These are phyloP conservation scores for Acanthurus leucopareius DNA, from an alignment of 2,797 vertebrate species.

Conservation along the genomic window DNA sequence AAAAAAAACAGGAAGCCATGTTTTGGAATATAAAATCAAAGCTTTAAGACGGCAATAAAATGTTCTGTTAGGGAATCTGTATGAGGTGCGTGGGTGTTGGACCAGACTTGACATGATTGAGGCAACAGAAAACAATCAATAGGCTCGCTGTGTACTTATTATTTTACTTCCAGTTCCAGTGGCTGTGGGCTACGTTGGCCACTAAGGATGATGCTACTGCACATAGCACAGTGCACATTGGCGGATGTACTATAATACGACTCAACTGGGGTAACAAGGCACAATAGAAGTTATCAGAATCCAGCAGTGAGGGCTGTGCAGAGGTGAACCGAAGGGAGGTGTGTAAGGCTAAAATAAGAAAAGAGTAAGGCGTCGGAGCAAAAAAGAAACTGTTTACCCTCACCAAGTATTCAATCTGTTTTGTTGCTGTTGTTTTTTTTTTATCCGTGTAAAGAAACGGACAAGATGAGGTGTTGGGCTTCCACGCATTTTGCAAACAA, in stretches of 20 bases:
- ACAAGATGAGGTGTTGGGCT: conserved; percentile 4
- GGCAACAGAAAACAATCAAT: conserved; percentile 32
- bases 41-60: conserved; percentile 39
- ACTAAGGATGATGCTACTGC: conserved; percentile 30
- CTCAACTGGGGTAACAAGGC: conserved; percentile 75
- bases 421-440: conserved; percentile 15
- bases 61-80: not conserved
- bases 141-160: conserved; percentile 13
- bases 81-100: conserved; percentile 5
- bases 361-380: conserved; percentile 66
- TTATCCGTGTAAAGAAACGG: not conserved
- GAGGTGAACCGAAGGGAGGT: conserved; percentile 31
- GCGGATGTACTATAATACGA: conserved; percentile 34
- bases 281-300: conserved; percentile 68
- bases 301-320: conserved; percentile 51
- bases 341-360: conserved; percentile 62
- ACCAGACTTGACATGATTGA: conserved; percentile 27
- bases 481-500: not conserved
- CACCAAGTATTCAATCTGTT: conserved; percentile 3
- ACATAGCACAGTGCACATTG: not conserved
- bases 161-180: conserved; percentile 8
- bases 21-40: conserved; percentile 56
- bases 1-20: conserved; percentile 21
- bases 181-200: conserved; percentile 15
- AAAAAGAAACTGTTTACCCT: conserved; percentile 22